A percentile compares a stretch with the other conserved stretches of the same genome.
Conservation (phyloP, 2,797 vertebrate species). For the Brachymystax lenok region DNA sequence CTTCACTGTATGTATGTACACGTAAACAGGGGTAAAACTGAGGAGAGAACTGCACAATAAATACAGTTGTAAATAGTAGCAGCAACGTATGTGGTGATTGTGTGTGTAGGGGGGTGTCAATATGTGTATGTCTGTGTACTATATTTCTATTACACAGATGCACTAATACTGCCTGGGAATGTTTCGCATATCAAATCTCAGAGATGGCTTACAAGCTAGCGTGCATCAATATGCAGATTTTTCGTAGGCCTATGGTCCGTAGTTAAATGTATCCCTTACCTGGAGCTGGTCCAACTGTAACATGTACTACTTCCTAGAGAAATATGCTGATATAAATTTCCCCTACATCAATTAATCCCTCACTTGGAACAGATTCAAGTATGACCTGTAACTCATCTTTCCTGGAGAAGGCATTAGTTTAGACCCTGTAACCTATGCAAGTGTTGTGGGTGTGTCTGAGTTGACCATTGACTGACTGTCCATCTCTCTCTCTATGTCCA, state of each 20-base stretch:
- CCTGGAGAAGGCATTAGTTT: not conserved
- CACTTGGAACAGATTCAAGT: not conserved
- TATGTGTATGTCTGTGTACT: too few species aligned
- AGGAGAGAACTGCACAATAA: too few species aligned
- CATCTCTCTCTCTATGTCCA: slow-evolving; percentile 10
- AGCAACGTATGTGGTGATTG: too few species aligned
- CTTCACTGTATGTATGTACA: too few species aligned
- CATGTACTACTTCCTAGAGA: not conserved
- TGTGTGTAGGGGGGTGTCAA: too few species aligned
- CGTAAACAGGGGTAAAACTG: too few species aligned
- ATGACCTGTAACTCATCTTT: slow-evolving; percentile 1
- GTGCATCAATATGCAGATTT: too few species aligned
- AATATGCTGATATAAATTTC: not conserved
- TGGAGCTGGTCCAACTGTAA: not conserved
- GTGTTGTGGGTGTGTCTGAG: not conserved
- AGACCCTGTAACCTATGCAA: not conserved
- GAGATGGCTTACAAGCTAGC: not conserved
- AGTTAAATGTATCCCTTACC: not conserved
- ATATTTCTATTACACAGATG: too few species aligned
- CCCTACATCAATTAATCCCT: not conserved
- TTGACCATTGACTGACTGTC: not conserved
- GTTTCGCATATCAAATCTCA: not conserved
- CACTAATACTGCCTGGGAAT: too few species aligned
- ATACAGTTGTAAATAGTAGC: too few species aligned
- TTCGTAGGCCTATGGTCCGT: not conserved